Conservation (phyloP, 2,113 vertebrate genomes). For the Colossoma macropomum region DNA sequence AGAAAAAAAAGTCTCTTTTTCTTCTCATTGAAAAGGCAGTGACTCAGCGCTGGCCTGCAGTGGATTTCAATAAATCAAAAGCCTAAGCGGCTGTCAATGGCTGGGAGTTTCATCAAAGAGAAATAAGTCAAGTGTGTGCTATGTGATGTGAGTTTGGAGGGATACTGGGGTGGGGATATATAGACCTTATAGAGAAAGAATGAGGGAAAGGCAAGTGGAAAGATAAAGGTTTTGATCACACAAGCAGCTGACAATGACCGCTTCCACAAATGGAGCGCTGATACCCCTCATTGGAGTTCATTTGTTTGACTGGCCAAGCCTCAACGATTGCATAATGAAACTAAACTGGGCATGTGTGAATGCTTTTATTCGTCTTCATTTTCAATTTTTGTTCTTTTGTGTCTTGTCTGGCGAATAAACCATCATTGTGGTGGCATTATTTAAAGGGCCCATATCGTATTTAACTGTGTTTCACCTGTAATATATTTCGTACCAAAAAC, state of each 20-base stretch:
- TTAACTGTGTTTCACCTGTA: no score
- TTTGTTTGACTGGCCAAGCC: slow-evolving; percentile 45
- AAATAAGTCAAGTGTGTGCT: slow-evolving; percentile 47
- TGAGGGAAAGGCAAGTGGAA: neutral
- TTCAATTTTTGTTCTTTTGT: slow-evolving; percentile 1
- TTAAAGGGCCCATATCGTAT: neutral
- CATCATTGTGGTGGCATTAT: neutral
- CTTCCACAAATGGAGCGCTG: slow-evolving; percentile 21
- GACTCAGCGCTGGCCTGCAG: slow-evolving; percentile 44
- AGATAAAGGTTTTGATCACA: slow-evolving; percentile 32
- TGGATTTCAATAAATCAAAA: slow-evolving; percentile 56
- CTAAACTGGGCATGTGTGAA: slow-evolving; percentile 46
- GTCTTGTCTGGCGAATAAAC: neutral
- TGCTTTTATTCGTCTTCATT: slow-evolving; percentile 40
- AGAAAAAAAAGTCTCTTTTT: slow-evolving; percentile 33
- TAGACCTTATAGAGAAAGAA: slow-evolving; percentile 16
- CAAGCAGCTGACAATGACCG: slow-evolving; percentile 21
- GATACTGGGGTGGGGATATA: neutral
- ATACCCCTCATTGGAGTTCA: slow-evolving; percentile 48
- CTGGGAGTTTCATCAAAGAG: slow-evolving; percentile 39
- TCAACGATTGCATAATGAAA: slow-evolving; percentile 49
- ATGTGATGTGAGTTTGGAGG: slow-evolving; percentile 33
- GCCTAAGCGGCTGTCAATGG: slow-evolving; percentile 42
- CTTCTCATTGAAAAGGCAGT: slow-evolving; percentile 42
- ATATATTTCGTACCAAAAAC: no score